Evolutionary conservation across 2,113 vertebrate species (phyloP).

Genomic region (Sander vitreus): DNA sequence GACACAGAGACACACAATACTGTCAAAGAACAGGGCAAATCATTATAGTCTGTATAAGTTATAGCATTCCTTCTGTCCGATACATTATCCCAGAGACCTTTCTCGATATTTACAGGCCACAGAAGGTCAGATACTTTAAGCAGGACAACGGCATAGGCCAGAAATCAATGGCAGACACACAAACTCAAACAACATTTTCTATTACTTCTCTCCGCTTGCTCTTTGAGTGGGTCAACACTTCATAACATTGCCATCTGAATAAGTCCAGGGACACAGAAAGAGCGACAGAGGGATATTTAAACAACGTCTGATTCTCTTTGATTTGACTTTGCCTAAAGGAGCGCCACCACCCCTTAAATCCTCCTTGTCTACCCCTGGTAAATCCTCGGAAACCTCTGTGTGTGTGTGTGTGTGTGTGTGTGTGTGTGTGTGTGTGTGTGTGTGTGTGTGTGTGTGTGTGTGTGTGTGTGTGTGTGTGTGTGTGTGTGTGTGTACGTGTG

Average conservation of each 20-base stretch:
- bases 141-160: conserved; percentile 54
- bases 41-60: conserved; percentile 59
- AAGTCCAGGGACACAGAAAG: conserved; percentile 46
- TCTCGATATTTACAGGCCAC: conserved; percentile 70
- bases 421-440: conserved; percentile 13
- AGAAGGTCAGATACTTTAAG: conserved; percentile 66
- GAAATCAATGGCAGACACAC: conserved; percentile 60
- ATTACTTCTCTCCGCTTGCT: conserved; percentile 27
- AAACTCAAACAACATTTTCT: conserved; percentile 46
- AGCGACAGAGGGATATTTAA: conserved; percentile 36
- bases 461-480: conserved; percentile 33
- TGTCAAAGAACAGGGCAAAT: conserved; percentile 46
- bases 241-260: conserved; percentile 60
- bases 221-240: conserved; percentile 61
- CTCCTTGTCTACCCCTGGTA: conserved; percentile 30
- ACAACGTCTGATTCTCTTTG: conserved; percentile 49
- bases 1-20: conserved; percentile 55
- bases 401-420: conserved; percentile 47
- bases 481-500: conserved; percentile 42
- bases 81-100: conserved; percentile 67
- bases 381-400: conserved; percentile 52
- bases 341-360: conserved; percentile 54
- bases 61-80: conserved; percentile 68
- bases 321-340: conserved; percentile 55
- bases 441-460: conserved; percentile 35